Evolutionary conservation across 1,140 invertebrate genomes (phyloP), one percentile per base, ranked within the genome.

Genomic region (Bombus superbus): DNA sequence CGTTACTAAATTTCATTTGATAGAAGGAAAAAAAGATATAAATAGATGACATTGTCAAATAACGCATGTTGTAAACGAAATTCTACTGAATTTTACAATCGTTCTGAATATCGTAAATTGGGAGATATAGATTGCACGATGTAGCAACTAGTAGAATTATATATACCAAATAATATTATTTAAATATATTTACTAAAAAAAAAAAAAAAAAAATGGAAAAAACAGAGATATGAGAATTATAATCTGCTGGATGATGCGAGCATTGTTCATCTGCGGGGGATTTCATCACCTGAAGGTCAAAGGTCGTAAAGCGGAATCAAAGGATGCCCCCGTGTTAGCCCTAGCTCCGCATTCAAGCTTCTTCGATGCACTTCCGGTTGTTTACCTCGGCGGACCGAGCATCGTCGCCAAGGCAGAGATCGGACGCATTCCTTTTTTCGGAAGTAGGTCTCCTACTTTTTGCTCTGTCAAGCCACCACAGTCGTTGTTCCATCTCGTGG

Each of bases 331-430:
- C 5, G 97, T 99, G 85, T 95, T 99, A 81, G 97, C 97, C n/a
- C 96, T 98, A 73, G 98, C 98, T 35, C 98, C 98, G 13, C 98
- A 99, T 94, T 99, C 98, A 38, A 97, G 97, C 81, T 98, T 98
- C 96, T 97, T 98, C 95, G 98, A 99, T 95, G 97, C 98, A 79
- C 96, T 99, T 85, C 96, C 97, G 85, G 97, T 98, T 85, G 97
- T 98, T 85, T 96, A 97, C 88, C 96, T 98, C 83, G 97, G 97
- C 44, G 97, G 97, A 40, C 98, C 98, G 8, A 98, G 97, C 92
- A 97, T 98, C 93, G 98, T 99, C 87, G 98, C 98, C 81, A 99
- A 98, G 93, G 97, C 97, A 35, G 98, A 98, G 94, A 97, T 97
- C 47, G 96, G 97, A 59, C 95, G 96, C 81, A 96, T 98, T 91